phyloP scores from a whole-genome alignment of 2,888 invertebrate species.

The Rhingia campestris region DNA sequence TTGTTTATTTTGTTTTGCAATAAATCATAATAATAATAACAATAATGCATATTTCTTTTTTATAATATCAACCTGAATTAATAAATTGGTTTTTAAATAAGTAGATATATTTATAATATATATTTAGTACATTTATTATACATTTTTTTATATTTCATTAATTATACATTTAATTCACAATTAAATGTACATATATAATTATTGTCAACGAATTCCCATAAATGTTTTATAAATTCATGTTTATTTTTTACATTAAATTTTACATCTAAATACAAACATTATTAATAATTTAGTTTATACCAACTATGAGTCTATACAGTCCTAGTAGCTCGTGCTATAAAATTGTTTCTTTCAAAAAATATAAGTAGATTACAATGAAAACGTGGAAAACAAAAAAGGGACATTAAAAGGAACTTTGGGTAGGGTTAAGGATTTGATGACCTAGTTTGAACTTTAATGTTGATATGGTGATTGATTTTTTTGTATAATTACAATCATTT shows the following conservation, averaged over 20 bases:
- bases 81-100: conserved; percentile 37
- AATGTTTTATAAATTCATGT: conserved; percentile 56
- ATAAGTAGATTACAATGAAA: no score
- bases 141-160: conserved; percentile 24
- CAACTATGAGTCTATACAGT: neutral
- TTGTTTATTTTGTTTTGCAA: conserved; percentile 17
- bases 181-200: conserved; percentile 63
- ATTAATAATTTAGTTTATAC: conserved; percentile 6
- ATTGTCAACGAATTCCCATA: conserved; percentile 66
- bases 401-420: neutral
- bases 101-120: conserved; percentile 20
- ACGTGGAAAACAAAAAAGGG: neutral
- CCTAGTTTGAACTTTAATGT: conserved; percentile 11
- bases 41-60: conserved; percentile 12
- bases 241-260: conserved; percentile 26
- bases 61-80: conserved; percentile 29
- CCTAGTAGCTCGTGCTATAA: conserved; percentile 8
- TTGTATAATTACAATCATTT: neutral
- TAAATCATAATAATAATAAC: conserved; percentile 42
- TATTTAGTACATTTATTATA: conserved; percentile 39
- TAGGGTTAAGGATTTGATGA: neutral
- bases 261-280: conserved; percentile 21
- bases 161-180: conserved; percentile 44
- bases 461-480: conserved; percentile 43
- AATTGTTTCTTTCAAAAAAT: conserved; percentile 17